Percentiles rank a stretch among this genome's conserved stretches.
phyloP scores from a whole-genome alignment of 2,888 invertebrate species.

The Parnassius orleans region DNA sequence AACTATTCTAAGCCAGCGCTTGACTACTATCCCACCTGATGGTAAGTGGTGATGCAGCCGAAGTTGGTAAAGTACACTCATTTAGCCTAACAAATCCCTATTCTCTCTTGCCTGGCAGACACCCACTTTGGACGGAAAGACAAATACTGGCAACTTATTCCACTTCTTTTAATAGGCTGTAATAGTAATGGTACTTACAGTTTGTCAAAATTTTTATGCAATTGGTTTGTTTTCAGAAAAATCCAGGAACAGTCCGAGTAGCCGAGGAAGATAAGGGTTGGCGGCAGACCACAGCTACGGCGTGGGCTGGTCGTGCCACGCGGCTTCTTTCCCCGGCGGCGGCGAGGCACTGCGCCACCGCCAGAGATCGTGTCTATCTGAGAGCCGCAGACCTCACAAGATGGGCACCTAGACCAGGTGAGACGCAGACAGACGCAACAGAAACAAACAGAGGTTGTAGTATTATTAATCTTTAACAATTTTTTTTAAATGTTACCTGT shows the following conservation, averaged over 20 bases:
- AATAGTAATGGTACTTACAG: background rate
- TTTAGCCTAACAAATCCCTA: no score
- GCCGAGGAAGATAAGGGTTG: conserved; percentile 95
- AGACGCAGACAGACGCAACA: conserved; percentile 27
- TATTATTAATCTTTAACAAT: no score
- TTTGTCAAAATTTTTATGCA: background rate
- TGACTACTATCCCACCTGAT: no score
- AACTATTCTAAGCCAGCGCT: no score
- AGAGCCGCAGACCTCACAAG: conserved; percentile 88
- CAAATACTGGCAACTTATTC: no score
- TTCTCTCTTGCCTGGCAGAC: no score
- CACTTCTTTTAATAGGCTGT: no score
- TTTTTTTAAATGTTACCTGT: no score
- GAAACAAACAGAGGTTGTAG: no score
- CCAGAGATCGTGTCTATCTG: conserved; percentile 88
- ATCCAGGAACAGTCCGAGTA: conserved; percentile 92
- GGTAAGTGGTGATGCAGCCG: no score
- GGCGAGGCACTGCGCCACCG: conserved; percentile 87
- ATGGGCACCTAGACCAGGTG: conserved; percentile 90
- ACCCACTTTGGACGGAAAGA: no score
- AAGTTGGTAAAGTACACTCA: no score
- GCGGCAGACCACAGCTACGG: conserved; percentile 91
- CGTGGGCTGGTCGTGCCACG: conserved; percentile 88
- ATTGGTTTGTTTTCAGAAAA: conserved; percentile 69
- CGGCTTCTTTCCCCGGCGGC: conserved; percentile 80